phyloP scores from a whole-genome alignment of 2,797 vertebrate species.

The Artibeus lituratus region DNA sequence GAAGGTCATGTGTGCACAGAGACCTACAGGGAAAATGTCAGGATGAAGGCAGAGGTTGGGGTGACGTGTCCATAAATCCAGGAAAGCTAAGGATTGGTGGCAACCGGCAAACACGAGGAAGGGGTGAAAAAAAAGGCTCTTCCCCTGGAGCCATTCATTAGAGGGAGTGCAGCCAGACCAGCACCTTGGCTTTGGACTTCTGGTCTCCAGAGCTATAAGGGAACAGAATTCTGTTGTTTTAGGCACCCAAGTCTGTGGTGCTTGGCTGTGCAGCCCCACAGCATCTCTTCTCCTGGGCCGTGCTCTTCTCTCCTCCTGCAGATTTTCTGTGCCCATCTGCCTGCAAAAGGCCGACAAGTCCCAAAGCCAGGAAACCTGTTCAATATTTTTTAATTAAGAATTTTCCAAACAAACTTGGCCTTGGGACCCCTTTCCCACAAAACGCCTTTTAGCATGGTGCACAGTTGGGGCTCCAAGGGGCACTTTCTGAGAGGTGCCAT shows the following conservation, averaged over 20 bases:
- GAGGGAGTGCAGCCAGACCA: neutral
- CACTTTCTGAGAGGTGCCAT: neutral
- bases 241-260: neutral
- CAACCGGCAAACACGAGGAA: neutral
- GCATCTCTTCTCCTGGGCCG: accelerated
- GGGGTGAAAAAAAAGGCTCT: neutral
- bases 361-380: neutral
- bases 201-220: neutral
- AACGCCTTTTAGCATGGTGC: neutral
- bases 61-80: neutral
- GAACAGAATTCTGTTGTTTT: neutral
- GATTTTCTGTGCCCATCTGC: neutral
- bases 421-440: neutral
- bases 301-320: neutral
- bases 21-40: accelerated
- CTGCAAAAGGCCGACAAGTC: neutral
- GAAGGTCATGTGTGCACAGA: neutral
- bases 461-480: neutral
- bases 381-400: neutral
- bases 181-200: neutral
- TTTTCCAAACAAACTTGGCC: neutral
- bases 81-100: neutral
- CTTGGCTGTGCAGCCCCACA: neutral
- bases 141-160: neutral
- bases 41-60: neutral